Evolutionary conservation across 2,113 vertebrate genomes (phyloP), one percentile per base, ranked within the genome.

Genomic region (Hyperopisus bebe): DNA sequence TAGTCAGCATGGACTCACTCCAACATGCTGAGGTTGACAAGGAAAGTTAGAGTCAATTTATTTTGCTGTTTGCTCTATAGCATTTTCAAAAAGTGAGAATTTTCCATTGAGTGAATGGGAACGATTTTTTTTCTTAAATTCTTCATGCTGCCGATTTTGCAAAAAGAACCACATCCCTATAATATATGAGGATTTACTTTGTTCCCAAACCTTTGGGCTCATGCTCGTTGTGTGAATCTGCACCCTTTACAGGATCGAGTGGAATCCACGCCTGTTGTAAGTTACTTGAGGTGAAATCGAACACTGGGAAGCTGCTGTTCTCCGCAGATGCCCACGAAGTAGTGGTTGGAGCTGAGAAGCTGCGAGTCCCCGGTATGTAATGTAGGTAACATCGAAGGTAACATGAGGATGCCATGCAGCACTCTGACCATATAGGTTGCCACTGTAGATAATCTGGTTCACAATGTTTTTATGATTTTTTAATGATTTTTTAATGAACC

Each of bases 251-350:
- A 97, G 97, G 96, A 94, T 95, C 96, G 82, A 95, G 96, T 93
- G 95, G 96, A 86, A 92, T 97, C 91, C 95, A 96, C 94, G 96
- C 95, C 89, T 95, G 96, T 88, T 95, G 96, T 93, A 96, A 96
- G 94, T 95, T 95, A 92, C 96, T 97, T 58, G 96, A 97, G 92
- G 96, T 97, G 89, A 96, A 95, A 93, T 96, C 96, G 1, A 94
- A 96, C 89, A 93, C 93, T 90, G 96, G 96, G 91, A 97, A 96
- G 92, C 91, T 97, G 91, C 94, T 97, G 89, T 97, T 97, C 95
- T 97, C 97, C 90, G 97, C 97, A 44, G 96, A 97, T 90, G 94
- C 96, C 91, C 94, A 94, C 0, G 97, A 97, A 93, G 96, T 97
- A 21, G 97, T 97, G 4, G 96, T 97, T 21, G 97, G 97, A 93